Conservation (phyloP, 2,888 invertebrate species). For the Myathropa florea region DNA sequence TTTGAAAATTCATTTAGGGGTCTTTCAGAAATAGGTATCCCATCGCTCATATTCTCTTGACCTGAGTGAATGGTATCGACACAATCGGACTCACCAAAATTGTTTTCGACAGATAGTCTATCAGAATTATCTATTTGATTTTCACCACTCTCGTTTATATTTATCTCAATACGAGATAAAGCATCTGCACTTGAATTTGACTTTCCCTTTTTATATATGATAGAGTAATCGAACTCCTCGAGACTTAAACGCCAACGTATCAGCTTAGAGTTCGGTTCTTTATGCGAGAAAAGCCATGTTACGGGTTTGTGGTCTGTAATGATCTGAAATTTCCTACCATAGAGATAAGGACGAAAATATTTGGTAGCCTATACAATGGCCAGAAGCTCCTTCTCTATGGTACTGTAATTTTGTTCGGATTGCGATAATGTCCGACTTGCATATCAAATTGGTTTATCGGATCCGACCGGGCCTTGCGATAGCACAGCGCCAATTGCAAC, state of each 20-base stretch:
- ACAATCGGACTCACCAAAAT: background rate
- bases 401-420: background rate
- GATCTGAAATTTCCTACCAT: background rate
- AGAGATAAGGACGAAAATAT: slow-evolving; percentile 9
- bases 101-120: background rate
- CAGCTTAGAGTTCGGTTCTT: background rate
- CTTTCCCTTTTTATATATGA: slow-evolving; percentile 5
- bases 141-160: background rate
- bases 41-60: background rate
- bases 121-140: background rate
- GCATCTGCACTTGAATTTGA: slow-evolving; percentile 4
- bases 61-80: background rate
- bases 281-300: slow-evolving; percentile 8
- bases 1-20: background rate
- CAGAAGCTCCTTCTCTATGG: background rate
- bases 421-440: background rate
- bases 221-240: background rate
- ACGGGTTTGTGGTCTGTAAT: slow-evolving; percentile 4
- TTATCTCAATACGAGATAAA: background rate
- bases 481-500: slow-evolving; percentile 1
- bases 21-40: background rate
- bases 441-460: background rate
- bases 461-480: no score
- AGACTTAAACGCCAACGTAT: background rate
- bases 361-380: background rate